Evolutionary conservation across 2,888 invertebrate species (phyloP), one percentile per base, ranked within the genome.

Genomic region (Tetheella fluctuosa): DNA sequence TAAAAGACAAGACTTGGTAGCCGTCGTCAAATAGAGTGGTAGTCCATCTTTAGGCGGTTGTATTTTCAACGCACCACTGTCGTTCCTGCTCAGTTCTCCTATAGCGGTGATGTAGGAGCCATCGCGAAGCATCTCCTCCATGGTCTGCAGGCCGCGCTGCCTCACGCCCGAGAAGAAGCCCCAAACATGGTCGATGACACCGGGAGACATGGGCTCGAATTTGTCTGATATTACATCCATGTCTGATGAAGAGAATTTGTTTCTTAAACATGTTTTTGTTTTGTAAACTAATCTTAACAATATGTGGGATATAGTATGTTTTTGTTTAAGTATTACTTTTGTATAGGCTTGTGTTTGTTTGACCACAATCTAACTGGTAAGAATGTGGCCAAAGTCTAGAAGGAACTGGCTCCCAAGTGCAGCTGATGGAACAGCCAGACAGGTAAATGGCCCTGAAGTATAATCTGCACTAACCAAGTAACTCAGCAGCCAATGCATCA

Each of bases 121-220:
- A 76, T 96, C 96, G 0, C 97, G 92, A 5, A 98, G 90, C 95
- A 98, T 96, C 87, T 96, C 96, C 83, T 98, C 98, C 56, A 97
- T 97, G 7, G 97, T 96, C 85, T 98, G 97, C 23, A 97, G 90
- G 0, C 98, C 98, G 64, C 97, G 95, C 78, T 97, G 96, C 0
- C 96, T 94, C 20, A 97, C 95, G 20, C 98, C 97, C 71, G 96
- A 96, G 79, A 98, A 96, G 84, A 97, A 97, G 2, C 97, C 97
- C 94, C 97, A 96, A 23, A 98, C 94, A 76, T 96, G 96, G 85
- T 97, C 96, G 65, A 96, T 95, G 53, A 97, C 94, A 10, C 96
- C 95, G 2, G 96, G 94, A 0, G 95, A 94, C 73, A 95, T 95
- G 0, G 97, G 96, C 79, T 97, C 96, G 83, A 97, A 98, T 64